phyloP scores from a whole-genome alignment of 2,113 vertebrate genomes.

The Panurus biarmicus region DNA sequence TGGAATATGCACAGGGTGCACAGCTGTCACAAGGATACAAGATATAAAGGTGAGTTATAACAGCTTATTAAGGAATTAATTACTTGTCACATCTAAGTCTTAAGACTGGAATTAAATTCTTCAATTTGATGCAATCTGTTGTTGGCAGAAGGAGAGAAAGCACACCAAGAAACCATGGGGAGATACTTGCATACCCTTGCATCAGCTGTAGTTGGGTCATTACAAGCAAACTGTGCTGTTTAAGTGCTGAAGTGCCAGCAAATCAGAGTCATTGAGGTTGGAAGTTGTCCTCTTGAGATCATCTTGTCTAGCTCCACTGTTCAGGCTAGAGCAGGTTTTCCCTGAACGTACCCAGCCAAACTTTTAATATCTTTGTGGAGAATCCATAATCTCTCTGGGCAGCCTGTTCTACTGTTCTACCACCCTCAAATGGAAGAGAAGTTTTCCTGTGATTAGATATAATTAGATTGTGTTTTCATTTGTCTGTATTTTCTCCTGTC shows the following conservation, averaged over 20 bases:
- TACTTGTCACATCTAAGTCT: background rate
- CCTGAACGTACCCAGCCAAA: background rate
- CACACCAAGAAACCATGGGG: background rate
- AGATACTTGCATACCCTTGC: background rate
- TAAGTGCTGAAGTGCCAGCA: background rate
- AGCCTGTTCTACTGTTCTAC: background rate
- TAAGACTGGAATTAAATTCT: background rate
- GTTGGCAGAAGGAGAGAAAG: background rate
- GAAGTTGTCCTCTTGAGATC: background rate
- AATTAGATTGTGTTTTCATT: background rate
- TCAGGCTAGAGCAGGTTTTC: background rate
- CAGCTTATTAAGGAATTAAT: background rate
- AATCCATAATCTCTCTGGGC: background rate
- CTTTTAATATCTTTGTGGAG: background rate
- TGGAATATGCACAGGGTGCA: background rate
- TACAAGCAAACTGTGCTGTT: background rate
- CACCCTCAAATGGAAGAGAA: background rate
- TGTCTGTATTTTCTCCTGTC: background rate
- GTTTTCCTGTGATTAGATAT: background rate
- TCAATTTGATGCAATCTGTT: background rate
- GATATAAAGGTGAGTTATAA: background rate
- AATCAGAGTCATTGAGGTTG: background rate
- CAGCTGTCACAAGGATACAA: background rate
- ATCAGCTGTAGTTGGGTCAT: background rate
- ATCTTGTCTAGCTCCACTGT: background rate